Percentiles rank a stretch among this genome's conserved stretches.
These are phyloP conservation scores for Drosophila flavopinicola DNA, from an alignment of 2,888 invertebrate species.

Conservation along the genomic window DNA sequence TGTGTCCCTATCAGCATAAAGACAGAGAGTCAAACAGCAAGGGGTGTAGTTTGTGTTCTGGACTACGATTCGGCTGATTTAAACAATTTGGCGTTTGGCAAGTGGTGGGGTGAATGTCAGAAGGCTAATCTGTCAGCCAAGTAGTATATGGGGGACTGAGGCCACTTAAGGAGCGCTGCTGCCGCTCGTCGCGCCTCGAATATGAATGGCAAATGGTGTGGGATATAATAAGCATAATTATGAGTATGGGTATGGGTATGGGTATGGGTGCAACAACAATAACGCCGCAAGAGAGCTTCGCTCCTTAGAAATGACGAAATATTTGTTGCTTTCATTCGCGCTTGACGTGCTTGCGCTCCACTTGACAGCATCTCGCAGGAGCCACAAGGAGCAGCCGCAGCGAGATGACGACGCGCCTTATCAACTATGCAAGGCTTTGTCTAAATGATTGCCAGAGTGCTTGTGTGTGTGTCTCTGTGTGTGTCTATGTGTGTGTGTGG, in stretches of 20 bases:
- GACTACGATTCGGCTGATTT: conserved; percentile 3
- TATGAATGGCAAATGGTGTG: not conserved
- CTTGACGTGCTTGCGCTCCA: conserved; percentile 58
- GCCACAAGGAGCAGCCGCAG: conserved; percentile 17
- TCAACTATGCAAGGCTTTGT: conserved; percentile 77
- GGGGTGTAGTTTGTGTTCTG: not conserved
- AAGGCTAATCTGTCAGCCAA: conserved; percentile 66
- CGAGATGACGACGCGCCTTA: conserved; percentile 60
- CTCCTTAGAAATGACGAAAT: conserved; percentile 68
- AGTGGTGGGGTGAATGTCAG: conserved; percentile 54
- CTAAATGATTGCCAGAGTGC: conserved; percentile 58
- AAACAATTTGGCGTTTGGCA: conserved; percentile 32
- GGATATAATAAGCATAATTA: conserved; percentile 20
- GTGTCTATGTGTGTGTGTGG: not conserved
- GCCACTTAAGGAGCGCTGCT: conserved; percentile 50
- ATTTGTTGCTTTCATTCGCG: conserved; percentile 61
- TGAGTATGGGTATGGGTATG: not conserved
- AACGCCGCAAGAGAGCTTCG: conserved; percentile 41
- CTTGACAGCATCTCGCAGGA: conserved; percentile 46
- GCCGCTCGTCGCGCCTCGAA: conserved; percentile 36
- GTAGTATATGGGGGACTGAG: not conserved
- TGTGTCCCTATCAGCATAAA: conserved; percentile 2
- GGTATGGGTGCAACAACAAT: conserved; percentile 47
- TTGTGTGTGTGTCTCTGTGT: conserved; percentile 12
- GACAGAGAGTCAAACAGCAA: not conserved